These are phyloP conservation scores for Bucorvus abyssinicus DNA, from an alignment of 2,797 vertebrate genomes.

Conservation along the genomic window DNA sequence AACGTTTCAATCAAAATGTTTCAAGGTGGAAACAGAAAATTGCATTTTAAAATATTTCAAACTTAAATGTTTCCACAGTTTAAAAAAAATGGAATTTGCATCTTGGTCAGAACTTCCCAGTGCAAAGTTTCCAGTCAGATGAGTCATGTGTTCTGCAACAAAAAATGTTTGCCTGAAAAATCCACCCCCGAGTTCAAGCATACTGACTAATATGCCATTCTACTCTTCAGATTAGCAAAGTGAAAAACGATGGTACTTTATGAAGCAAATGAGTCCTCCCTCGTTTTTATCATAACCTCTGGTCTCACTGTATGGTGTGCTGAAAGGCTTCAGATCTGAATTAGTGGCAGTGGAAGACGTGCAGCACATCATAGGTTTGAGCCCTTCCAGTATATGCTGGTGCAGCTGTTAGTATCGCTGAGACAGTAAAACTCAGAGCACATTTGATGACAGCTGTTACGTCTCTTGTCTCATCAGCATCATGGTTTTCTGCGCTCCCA, in stretches of 20 bases:
- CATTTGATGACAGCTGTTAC: background rate
- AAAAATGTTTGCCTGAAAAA: background rate
- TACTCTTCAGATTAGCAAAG: background rate
- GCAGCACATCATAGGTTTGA: accelerated
- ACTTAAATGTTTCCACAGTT: background rate
- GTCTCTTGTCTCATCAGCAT: background rate
- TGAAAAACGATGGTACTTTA: background rate
- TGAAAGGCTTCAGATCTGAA: background rate
- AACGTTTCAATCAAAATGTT: background rate
- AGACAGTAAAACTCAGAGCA: background rate
- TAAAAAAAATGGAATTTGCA: background rate
- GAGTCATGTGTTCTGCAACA: background rate
- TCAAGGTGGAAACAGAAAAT: background rate
- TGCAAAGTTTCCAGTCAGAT: background rate
- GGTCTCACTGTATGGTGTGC: background rate
- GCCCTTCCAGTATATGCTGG: background rate
- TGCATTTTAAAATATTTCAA: background rate
- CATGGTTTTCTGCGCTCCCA: background rate
- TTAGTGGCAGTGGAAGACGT: background rate
- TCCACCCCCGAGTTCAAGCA: background rate
- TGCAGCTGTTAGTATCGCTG: background rate
- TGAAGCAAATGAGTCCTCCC: background rate
- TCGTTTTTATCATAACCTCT: background rate
- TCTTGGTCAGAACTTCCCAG: background rate
- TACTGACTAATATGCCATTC: background rate